Base-by-base conservation (phyloP, 92 coral and sea anemone species). In the Phymanthus crucifer region DNA sequence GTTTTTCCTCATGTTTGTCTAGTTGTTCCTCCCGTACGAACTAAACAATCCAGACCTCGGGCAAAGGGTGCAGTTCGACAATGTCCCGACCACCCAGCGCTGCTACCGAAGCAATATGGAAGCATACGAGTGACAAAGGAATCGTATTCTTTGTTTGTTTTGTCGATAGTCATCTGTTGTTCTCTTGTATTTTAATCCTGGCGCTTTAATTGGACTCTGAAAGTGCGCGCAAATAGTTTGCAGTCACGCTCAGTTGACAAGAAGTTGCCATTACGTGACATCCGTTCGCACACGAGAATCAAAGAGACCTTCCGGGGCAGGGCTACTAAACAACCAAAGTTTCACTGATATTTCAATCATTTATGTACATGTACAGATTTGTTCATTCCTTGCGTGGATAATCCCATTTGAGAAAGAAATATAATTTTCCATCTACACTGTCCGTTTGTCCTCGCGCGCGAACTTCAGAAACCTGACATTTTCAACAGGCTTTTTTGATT, bases 41-140 rank as follows among this genome's bases (percentile, higher is more conserved):
- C 24, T 58, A 58, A 21, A 58, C 31, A 54, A 54, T 54, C 64
- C 68, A 27, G 68, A 61, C 68, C 68, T 61, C 68, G 68, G 68
- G 35, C 68, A 61, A 61, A 61, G 18, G 68, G 68, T 61, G 68
- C 34, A 61, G 64, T 3, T 52, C 11, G 29, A 11, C 10, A 27
- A 61, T 61, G 6, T 29, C 17, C 14, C 35, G 68, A 61, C 68
- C 68, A 61, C 68, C 68, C 68, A 61, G 14, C 11, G 9, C 68
- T 26, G 17, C 13, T 24, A 10, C 14, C 26, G 17, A 12, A 61
- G 68, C 35, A 61, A 13, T n/a, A n/a, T 12, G 17, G 33, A 27
- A 0, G 68, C 33, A 24, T 7, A 10, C 12, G 68, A 27, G 29
- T 61, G 35, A 5, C 68, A 29, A 8, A 29, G 34, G 14, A 61